These are phyloP conservation scores for Dallia pectoralis DNA, from an alignment of 2,797 vertebrate species.

Conservation along the genomic window DNA sequence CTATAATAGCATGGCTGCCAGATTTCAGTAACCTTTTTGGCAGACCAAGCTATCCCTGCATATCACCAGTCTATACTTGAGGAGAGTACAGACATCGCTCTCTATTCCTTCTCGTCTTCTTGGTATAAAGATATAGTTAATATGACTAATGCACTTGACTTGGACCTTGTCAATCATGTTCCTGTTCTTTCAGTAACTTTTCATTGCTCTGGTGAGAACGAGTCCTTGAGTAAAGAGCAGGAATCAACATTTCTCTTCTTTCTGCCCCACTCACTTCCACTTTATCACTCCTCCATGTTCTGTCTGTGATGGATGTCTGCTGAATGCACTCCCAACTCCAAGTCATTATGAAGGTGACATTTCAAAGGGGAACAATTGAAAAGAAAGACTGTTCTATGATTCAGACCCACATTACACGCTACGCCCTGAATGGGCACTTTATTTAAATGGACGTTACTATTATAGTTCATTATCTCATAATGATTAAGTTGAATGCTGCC, in stretches of 20 bases:
- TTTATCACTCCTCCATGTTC: not conserved
- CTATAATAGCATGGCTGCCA: not conserved
- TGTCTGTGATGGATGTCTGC: slow-evolving; percentile 26
- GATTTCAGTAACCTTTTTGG: not conserved
- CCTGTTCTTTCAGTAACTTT: slow-evolving; percentile 3
- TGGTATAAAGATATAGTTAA: slow-evolving; percentile 12
- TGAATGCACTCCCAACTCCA: slow-evolving; percentile 17
- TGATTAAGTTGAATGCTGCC: slow-evolving; percentile 29
- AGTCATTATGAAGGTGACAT: slow-evolving; percentile 40
- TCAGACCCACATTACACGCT: slow-evolving; percentile 39
- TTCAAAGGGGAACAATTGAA: slow-evolving; percentile 38
- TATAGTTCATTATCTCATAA: slow-evolving; percentile 48
- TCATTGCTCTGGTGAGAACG: slow-evolving; percentile 3
- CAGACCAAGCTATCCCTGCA: not conserved
- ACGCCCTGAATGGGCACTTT: slow-evolving; percentile 42
- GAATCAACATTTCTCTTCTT: slow-evolving; percentile 15
- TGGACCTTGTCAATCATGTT: slow-evolving; percentile 6
- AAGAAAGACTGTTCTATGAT: slow-evolving; percentile 28
- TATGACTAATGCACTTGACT: slow-evolving; percentile 8
- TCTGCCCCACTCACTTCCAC: not conserved
- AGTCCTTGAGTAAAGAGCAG: not conserved
- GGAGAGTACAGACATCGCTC: not conserved
- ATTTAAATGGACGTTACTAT: slow-evolving; percentile 35
- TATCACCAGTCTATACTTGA: not conserved
- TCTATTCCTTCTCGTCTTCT: not conserved